Evolutionary conservation across 2,888 invertebrate species (phyloP), one percentile per base, ranked within the genome.

Genomic region (Leptinotarsa peninsularis): DNA sequence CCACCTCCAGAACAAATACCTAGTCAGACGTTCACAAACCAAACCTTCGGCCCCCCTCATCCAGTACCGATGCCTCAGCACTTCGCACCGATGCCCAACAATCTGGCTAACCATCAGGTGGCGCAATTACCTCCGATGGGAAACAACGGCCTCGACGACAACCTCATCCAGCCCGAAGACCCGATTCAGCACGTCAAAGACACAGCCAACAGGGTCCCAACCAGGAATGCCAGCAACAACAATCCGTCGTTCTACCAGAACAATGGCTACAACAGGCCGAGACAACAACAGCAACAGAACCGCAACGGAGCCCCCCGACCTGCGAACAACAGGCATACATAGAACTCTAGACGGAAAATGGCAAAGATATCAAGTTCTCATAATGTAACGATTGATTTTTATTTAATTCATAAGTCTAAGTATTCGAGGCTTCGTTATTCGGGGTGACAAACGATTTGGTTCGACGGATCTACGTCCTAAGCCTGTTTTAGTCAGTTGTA

Each of bases 11-110:
- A 91, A 81, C 88, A 89, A 56, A 95, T 96, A 85, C 94, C 95
- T 33, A 92, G 94, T 49, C 95, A 95, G 88, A 96, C 95, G 66
- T 96, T 94, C 88, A 96, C 95, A 73, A 96, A 96, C 88, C 95
- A 95, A 86, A 94, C 93, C 85, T 96, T 93, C 87, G 89, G 90
- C 4, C 81, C 89, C 81, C 90, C 90, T 27, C 90, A 90, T 3
- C 91, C 90, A 21, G 90, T 91, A 81, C 91, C 90, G 4, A 88
- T 91, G 86, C 90, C 92, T 74, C 91, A 91, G 33, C 86, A 87
- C 76, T 87, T 86, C 79, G 69, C 76, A 14, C 23, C 66, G n/a
- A 74, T 77, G 54, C 80, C 80, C 33, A 75, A 76, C 72, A 76
- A 76, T 73, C 68, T 87, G 21, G 81, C 79, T 74, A 83, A 67